These are phyloP conservation scores for Agraylea sexmaculata DNA, from an alignment of 1,140 invertebrate genomes.

Conservation along the genomic window DNA sequence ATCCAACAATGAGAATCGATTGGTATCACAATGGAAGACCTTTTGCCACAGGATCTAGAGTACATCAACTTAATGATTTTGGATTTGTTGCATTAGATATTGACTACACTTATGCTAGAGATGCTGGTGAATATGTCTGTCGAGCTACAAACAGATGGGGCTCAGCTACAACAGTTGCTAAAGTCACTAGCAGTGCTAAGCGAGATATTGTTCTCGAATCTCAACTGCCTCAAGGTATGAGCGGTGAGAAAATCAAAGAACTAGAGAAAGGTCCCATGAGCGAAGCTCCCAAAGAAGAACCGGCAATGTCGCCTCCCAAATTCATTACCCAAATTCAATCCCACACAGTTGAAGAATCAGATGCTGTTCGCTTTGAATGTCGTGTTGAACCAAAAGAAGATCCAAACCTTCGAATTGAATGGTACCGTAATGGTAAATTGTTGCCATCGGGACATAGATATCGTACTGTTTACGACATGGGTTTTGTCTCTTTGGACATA, in stretches of 20 bases:
- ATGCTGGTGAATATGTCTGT: conserved; percentile 78
- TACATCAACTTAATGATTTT: conserved; percentile 86
- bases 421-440: conserved; percentile 85
- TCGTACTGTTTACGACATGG: conserved; percentile 85
- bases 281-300: conserved; percentile 56
- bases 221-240: conserved; percentile 86
- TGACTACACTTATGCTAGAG: conserved; percentile 73
- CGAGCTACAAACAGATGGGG: conserved; percentile 79
- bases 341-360: conserved; percentile 72
- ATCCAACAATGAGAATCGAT: conserved; percentile 80
- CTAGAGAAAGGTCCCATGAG: conserved; percentile 73
- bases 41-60: conserved; percentile 76
- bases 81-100: conserved; percentile 84
- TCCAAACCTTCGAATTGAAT: conserved; percentile 81
- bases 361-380: conserved; percentile 89
- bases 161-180: conserved; percentile 69
- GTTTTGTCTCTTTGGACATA: conserved; percentile 88
- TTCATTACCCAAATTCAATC: conserved; percentile 79
- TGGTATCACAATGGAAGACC: conserved; percentile 90
- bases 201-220: conserved; percentile 82
- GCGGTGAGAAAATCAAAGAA: conserved; percentile 82
- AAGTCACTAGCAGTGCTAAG: conserved; percentile 72
- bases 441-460: conserved; percentile 84
- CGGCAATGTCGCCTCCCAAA: conserved; percentile 57
- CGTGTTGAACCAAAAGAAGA: conserved; percentile 91